Evolutionary conservation across 2,888 invertebrate genomes (phyloP).

Genomic region (Camptogramma bilineatum): DNA sequence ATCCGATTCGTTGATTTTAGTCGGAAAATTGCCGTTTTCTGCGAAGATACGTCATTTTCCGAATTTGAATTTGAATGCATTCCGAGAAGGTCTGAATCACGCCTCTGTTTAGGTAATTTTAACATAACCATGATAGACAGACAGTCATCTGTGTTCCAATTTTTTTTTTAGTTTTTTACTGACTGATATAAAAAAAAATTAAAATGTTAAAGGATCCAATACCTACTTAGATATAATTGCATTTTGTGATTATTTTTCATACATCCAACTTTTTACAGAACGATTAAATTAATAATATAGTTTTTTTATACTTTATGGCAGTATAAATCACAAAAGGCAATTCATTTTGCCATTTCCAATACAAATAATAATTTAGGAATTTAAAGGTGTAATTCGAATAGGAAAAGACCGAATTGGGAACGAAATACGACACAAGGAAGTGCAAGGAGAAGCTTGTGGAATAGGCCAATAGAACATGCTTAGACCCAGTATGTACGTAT

Average conservation of each 20-base stretch:
- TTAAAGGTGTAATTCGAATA: neutral
- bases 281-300: no score
- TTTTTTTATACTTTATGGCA: no score
- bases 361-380: neutral
- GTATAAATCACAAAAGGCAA: neutral
- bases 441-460: slow-evolving; percentile 9
- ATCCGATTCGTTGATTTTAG: no score
- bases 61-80: no score
- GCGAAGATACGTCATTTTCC: no score
- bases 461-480: slow-evolving; percentile 16
- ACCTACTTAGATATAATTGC: neutral
- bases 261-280: neutral
- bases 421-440: slow-evolving; percentile 12
- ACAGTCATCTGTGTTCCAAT: neutral
- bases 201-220: no score
- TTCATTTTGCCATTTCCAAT: neutral
- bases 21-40: no score
- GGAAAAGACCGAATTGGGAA: neutral
- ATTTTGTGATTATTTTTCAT: neutral
- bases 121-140: no score
- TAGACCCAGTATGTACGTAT: slow-evolving; percentile 1
- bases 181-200: neutral
- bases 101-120: no score
- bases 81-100: no score
- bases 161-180: neutral